phyloP scores from a whole-genome alignment of 2,888 invertebrate species.

The Thelaira solivaga region DNA sequence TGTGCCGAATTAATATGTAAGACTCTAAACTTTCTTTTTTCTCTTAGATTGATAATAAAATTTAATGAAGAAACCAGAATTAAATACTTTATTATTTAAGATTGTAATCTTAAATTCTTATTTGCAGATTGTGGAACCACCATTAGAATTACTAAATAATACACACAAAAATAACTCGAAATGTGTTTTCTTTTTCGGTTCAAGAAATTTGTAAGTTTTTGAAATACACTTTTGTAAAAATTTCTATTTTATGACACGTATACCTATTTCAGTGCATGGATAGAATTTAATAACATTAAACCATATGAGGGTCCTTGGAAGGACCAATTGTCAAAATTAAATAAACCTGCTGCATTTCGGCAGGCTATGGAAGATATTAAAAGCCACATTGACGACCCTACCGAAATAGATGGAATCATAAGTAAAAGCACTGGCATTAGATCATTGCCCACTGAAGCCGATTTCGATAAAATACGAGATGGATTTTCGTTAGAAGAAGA shows the following conservation, averaged over 20 bases:
- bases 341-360: slow-evolving; percentile 86
- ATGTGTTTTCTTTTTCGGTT: slow-evolving; percentile 96
- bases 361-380: slow-evolving; percentile 89
- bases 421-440: slow-evolving; percentile 68
- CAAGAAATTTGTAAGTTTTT: slow-evolving; percentile 93
- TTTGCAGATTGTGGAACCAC: slow-evolving; percentile 83
- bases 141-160: slow-evolving; percentile 85
- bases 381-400: slow-evolving; percentile 85
- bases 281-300: slow-evolving; percentile 89
- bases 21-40: too few relatives aligned
- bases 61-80: too few relatives aligned
- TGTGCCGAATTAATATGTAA: too few relatives aligned
- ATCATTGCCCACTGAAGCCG: slow-evolving; percentile 80
- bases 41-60: too few relatives aligned
- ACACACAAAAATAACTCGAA: slow-evolving; percentile 86
- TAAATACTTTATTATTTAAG: neutral
- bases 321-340: slow-evolving; percentile 85
- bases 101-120: neutral
- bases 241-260: too few relatives aligned
- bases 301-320: slow-evolving; percentile 87
- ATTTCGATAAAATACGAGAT: slow-evolving; percentile 84
- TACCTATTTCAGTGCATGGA: slow-evolving; percentile 86
- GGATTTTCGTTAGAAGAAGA: slow-evolving; percentile 73
- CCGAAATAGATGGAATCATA: slow-evolving; percentile 74
- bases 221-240: neutral